Evolutionary conservation across 2,113 vertebrate genomes (phyloP).

Genomic region (Lota lota): DNA sequence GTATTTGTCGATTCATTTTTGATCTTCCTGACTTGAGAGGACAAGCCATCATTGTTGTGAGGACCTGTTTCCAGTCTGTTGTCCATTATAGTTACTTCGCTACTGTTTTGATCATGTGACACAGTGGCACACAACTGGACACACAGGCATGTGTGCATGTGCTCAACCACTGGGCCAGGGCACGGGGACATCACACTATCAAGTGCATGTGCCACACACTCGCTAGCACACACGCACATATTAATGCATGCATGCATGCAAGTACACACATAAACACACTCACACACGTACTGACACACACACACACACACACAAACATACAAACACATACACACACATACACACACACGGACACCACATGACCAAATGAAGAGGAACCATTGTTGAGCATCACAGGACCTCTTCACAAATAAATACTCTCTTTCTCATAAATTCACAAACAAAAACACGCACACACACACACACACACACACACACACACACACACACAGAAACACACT

Average conservation of each 20-base stretch:
- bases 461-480: slow-evolving; percentile 34
- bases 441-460: slow-evolving; percentile 4
- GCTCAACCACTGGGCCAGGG: too few species aligned
- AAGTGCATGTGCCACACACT: too few species aligned
- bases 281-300: slow-evolving; percentile 4
- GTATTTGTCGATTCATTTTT: neutral
- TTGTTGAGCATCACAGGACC: slow-evolving; percentile 71
- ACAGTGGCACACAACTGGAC: slow-evolving; percentile 43
- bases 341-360: slow-evolving; percentile 50
- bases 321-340: slow-evolving; percentile 11
- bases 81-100: slow-evolving; percentile 61
- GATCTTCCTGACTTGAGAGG: too few species aligned
- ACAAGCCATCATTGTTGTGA: neutral
- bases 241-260: too few species aligned
- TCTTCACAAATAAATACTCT: slow-evolving; percentile 24
- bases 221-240: too few species aligned
- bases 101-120: slow-evolving; percentile 70
- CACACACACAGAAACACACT: slow-evolving; percentile 20
- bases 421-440: neutral
- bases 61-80: slow-evolving; percentile 16
- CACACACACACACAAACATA: slow-evolving; percentile 15
- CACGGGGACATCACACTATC: too few species aligned
- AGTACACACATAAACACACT: neutral
- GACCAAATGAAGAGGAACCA: slow-evolving; percentile 73
- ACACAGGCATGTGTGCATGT: slow-evolving; percentile 13